Evolutionary conservation across 2,888 invertebrate species (phyloP).

Genomic region (Scelioninae gen. 1): DNA sequence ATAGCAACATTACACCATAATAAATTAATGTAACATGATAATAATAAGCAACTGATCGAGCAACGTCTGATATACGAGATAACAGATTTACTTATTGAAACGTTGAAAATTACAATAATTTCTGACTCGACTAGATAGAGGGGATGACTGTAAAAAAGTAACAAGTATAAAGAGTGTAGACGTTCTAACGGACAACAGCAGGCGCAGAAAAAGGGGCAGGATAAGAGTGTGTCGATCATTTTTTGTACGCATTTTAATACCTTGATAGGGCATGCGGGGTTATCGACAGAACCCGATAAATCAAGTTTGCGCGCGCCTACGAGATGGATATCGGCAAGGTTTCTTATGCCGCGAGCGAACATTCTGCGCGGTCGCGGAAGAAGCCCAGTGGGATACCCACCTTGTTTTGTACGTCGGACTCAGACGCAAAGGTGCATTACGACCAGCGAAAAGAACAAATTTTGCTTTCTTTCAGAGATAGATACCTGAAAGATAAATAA

Average conservation of each 20-base stretch:
- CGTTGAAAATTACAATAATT: slow-evolving; percentile 31
- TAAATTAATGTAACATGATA: slow-evolving; percentile 19
- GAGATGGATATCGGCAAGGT: slow-evolving; percentile 76
- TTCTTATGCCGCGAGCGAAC: slow-evolving; percentile 44
- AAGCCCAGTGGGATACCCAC: slow-evolving; percentile 52
- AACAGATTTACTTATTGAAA: slow-evolving; percentile 37
- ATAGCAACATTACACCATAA: neutral
- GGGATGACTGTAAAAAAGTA: neutral
- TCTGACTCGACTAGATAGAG: neutral
- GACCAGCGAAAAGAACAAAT: slow-evolving; percentile 20
- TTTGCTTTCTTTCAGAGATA: no score
- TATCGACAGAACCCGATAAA: slow-evolving; percentile 78
- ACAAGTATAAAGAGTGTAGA: neutral
- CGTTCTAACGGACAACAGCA: slow-evolving; percentile 4
- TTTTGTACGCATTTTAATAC: slow-evolving; percentile 70
- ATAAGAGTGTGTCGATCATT: slow-evolving; percentile 62
- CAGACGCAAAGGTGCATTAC: slow-evolving; percentile 32
- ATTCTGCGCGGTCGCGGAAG: slow-evolving; percentile 56
- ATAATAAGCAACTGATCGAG: slow-evolving; percentile 16
- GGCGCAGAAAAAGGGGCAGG: slow-evolving; percentile 20
- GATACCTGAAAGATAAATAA: no score
- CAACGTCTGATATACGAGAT: neutral
- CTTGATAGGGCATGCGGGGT: slow-evolving; percentile 68
- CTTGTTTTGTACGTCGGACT: slow-evolving; percentile 41
- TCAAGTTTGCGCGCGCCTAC: slow-evolving; percentile 78